Conservation (phyloP, 1,140 invertebrate genomes). For the Tyrophagus putrescentiae region DNA sequence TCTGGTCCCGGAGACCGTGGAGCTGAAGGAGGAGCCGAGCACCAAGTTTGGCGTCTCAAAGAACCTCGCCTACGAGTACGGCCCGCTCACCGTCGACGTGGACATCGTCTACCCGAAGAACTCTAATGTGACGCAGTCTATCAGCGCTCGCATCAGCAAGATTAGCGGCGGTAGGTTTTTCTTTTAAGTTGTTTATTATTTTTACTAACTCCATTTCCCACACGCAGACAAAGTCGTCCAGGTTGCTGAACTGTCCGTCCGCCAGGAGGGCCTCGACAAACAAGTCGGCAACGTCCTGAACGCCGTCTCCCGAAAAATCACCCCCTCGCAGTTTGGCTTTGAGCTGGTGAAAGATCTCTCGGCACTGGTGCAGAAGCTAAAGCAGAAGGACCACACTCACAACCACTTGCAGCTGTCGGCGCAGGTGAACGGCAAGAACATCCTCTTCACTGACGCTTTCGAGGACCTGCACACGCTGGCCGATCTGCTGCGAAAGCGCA, state of each 20-base stretch:
- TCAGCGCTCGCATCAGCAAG: not conserved
- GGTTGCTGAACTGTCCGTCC: not conserved
- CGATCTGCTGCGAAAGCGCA: not conserved
- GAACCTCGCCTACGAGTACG: constrained; percentile 2
- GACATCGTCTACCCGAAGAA: constrained; percentile 15
- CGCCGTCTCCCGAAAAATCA: not conserved
- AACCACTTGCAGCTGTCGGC: constrained; percentile 8
- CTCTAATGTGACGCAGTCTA: not conserved
- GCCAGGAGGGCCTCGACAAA: constrained; percentile 7
- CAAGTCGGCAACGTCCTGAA: constrained; percentile 3
- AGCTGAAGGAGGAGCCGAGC: not conserved
- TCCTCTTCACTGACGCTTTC: not conserved
- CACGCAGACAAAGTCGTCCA: not conserved
- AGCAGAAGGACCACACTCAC: not conserved
- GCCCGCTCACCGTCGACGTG: constrained; percentile 1
- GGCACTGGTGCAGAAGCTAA: not conserved
- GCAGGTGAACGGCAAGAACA: constrained; percentile 8
- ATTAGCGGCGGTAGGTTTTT: not conserved
- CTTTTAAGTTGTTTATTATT: constrained; percentile 1
- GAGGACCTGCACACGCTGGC: constrained; percentile 7
- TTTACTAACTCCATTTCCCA: not conserved
- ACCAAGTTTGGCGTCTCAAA: constrained; percentile 4
- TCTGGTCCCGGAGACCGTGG: not conserved
- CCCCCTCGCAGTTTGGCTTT: constrained; percentile 1
- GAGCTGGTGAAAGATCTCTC: not conserved